phyloP scores from a whole-genome alignment of 2,797 vertebrate species.

The Danio tinwini region DNA sequence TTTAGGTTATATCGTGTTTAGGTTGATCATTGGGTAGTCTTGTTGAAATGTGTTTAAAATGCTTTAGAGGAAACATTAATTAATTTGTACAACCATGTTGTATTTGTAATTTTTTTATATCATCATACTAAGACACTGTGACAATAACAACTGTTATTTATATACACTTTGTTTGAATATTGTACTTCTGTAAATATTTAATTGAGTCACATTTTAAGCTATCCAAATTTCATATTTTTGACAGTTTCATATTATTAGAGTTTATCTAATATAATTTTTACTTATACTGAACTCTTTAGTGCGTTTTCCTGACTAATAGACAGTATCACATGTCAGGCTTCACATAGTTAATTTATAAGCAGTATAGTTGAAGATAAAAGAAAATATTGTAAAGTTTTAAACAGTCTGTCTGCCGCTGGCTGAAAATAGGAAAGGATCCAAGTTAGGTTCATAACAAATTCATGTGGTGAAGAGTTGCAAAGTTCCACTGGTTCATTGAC shows the following conservation, averaged over 20 bases:
- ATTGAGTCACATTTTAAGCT: not conserved
- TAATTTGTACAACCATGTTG: no score
- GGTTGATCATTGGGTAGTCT: no score
- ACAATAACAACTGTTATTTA: not conserved
- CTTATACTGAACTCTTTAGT: no score
- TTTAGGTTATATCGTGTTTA: no score
- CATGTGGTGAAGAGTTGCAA: conserved; percentile 7
- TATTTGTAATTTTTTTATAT: no score
- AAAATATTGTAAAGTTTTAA: not conserved
- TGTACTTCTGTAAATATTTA: not conserved
- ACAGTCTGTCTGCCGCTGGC: not conserved
- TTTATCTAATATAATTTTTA: no score
- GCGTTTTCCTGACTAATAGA: not conserved
- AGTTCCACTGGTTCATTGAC: not conserved
- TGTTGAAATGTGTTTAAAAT: no score
- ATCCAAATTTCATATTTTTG: not conserved
- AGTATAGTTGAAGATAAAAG: not conserved
- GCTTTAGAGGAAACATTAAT: no score
- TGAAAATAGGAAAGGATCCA: not conserved
- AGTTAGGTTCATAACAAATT: conserved; percentile 23
- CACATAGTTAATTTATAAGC: not conserved
- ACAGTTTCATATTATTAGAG: no score
- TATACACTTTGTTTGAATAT: not conserved
- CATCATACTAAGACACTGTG: not conserved
- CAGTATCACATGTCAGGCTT: not conserved